Percentiles rank a stretch among this genome's conserved stretches.
Conservation (phyloP, 1,140 invertebrate genomes). For the Cheumatopsyche charites region DNA sequence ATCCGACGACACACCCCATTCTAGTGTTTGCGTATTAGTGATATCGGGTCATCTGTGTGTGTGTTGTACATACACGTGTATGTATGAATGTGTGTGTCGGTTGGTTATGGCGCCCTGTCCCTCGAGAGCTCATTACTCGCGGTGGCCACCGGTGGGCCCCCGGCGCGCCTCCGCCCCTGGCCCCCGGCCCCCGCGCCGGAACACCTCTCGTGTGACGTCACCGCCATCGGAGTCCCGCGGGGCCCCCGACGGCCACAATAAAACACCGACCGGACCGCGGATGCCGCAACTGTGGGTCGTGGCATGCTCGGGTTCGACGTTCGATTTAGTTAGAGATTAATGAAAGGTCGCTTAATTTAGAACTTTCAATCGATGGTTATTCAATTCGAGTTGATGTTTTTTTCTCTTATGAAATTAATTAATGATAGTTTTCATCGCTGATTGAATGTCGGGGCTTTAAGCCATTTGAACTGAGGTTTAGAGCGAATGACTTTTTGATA, state of each 20-base stretch:
- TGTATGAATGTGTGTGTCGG: constrained; percentile 25
- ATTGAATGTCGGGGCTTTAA: too few relatives aligned
- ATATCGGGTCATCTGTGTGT: too few relatives aligned
- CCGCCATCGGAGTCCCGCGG: constrained; percentile 16
- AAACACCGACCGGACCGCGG: constrained; percentile 27
- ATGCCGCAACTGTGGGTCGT: background rate
- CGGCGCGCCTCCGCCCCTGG: background rate
- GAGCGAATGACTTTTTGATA: too few relatives aligned
- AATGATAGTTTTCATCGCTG: too few relatives aligned
- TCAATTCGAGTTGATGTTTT: too few relatives aligned
- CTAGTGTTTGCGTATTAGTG: too few relatives aligned
- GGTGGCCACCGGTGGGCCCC: constrained; percentile 19
- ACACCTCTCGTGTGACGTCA: constrained; percentile 42
- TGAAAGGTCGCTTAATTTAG: too few relatives aligned
- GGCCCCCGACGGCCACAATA: constrained; percentile 25
- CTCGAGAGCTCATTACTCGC: constrained; percentile 47
- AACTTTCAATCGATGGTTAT: too few relatives aligned
- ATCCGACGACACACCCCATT: too few relatives aligned
- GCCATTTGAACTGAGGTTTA: too few relatives aligned
- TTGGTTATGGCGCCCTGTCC: constrained; percentile 47
- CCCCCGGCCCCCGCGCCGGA: constrained; percentile 23
- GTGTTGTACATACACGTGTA: background rate
- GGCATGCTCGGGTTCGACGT: background rate
- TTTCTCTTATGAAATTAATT: too few relatives aligned
- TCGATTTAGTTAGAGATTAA: too few relatives aligned